Conservation (phyloP, 1,140 invertebrate species). For the Listronotus oregonensis region DNA sequence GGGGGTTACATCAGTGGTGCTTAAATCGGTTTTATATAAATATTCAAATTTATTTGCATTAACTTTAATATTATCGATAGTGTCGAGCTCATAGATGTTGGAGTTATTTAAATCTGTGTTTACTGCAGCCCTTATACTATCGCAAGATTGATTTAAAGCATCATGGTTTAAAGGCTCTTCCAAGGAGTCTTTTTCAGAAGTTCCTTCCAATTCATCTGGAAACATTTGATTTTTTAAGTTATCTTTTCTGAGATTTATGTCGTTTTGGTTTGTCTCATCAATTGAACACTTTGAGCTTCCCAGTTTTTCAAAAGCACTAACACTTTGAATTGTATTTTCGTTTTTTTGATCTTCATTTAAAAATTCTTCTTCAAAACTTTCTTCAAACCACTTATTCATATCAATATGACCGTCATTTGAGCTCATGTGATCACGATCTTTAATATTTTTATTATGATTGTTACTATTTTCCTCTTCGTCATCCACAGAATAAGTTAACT, state of each 20-base stretch:
- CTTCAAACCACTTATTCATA: slow-evolving; percentile 21
- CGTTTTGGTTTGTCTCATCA: neutral
- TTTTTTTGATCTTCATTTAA: neutral
- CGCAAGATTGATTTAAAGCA: too few species aligned
- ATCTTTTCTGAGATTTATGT: neutral
- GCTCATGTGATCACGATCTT: neutral
- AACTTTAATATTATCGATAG: too few species aligned
- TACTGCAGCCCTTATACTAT: too few species aligned
- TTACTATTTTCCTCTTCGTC: neutral
- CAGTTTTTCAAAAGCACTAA: too few species aligned
- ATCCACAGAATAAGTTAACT: neutral
- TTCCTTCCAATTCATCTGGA: neutral
- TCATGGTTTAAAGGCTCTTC: neutral
- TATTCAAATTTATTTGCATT: neutral
- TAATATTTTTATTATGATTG: neutral
- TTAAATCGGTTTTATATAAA: neutral
- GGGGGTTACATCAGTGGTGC: neutral
- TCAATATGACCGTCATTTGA: neutral
- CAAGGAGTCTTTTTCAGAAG: slow-evolving; percentile 2
- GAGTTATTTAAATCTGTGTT: too few species aligned
- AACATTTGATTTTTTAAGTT: neutral
- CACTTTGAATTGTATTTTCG: neutral
- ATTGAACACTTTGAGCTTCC: too few species aligned
- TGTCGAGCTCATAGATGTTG: too few species aligned
- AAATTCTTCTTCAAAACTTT: neutral